Percentiles rank a stretch among this genome's conserved stretches.
Conservation (phyloP, 2,113 vertebrate species). For the Scortum barcoo region DNA sequence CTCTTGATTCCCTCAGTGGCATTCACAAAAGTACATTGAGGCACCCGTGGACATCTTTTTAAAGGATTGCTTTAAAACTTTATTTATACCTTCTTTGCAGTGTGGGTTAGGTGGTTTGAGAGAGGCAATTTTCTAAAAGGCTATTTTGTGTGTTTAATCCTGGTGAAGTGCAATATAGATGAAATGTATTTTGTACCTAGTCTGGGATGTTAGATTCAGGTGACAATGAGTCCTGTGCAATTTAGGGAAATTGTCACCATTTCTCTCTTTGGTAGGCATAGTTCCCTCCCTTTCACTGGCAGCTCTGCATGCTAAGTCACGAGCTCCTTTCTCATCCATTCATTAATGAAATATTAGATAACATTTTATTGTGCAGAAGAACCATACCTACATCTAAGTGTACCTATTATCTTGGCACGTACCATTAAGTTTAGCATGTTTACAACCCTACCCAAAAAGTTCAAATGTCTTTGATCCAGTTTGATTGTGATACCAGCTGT, state of each 20-base stretch:
- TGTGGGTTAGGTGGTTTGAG: neutral
- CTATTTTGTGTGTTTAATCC: conserved; percentile 26
- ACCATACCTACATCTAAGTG: neutral
- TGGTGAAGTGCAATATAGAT: conserved; percentile 27
- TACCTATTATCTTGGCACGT: neutral
- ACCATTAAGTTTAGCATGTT: neutral
- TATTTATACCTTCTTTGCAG: conserved; percentile 26
- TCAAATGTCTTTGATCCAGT: conserved; percentile 33
- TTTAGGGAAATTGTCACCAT: conserved; percentile 28
- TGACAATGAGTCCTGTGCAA: conserved; percentile 3
- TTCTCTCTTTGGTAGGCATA: neutral
- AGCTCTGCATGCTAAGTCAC: neutral
- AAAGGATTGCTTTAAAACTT: conserved; percentile 29
- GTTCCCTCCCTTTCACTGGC: neutral
- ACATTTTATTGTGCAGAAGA: neutral
- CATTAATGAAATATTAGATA: conserved; percentile 14
- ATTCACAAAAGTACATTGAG: conserved; percentile 3
- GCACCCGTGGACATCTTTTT: conserved; percentile 25
- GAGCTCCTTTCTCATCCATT: neutral
- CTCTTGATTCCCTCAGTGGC: conserved; percentile 19
- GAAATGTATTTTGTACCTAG: conserved; percentile 17
- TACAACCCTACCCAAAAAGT: neutral
- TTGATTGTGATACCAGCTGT: conserved; percentile 20
- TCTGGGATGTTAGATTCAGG: neutral
- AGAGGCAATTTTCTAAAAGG: conserved; percentile 29